Evolutionary conservation across 2,797 vertebrate species (phyloP).

Genomic region (Phalloptychus januarius): DNA sequence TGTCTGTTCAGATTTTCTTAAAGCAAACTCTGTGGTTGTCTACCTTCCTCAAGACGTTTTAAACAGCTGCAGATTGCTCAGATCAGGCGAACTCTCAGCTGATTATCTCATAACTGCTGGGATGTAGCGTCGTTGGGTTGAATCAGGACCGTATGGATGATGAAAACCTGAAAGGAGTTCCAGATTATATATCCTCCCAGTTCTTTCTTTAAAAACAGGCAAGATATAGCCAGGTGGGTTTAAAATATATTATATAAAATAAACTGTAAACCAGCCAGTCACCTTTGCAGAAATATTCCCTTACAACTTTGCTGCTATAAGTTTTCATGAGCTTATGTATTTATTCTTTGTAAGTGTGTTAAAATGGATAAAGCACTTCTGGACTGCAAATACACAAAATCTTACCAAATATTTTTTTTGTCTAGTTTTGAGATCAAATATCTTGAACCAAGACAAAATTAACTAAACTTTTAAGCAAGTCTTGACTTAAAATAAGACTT

Average conservation of each 20-base stretch:
- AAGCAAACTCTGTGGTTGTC: neutral
- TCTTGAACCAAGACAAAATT: too few relatives aligned
- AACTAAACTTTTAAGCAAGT: too few relatives aligned
- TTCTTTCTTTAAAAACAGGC: neutral
- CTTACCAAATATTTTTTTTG: too few relatives aligned
- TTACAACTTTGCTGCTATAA: neutral
- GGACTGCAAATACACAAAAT: too few relatives aligned
- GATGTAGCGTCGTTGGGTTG: neutral
- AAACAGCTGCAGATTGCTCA: neutral
- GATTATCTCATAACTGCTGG: neutral
- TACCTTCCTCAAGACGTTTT: neutral
- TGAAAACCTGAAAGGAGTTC: neutral
- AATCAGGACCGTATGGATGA: neutral
- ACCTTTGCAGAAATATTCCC: neutral
- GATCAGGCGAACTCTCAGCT: neutral
- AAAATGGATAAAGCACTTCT: neutral
- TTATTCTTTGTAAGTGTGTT: neutral
- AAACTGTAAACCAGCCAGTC: neutral
- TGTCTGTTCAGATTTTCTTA: neutral
- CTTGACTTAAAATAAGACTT: too few relatives aligned
- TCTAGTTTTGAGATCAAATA: too few relatives aligned
- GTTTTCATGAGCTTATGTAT: too few relatives aligned
- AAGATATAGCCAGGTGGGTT: neutral
- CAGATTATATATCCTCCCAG: neutral
- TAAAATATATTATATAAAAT: neutral